Evolutionary conservation across 2,797 vertebrate species (phyloP), one percentile per base, ranked within the genome.

Genomic region (Hemitrygon akajei): DNA sequence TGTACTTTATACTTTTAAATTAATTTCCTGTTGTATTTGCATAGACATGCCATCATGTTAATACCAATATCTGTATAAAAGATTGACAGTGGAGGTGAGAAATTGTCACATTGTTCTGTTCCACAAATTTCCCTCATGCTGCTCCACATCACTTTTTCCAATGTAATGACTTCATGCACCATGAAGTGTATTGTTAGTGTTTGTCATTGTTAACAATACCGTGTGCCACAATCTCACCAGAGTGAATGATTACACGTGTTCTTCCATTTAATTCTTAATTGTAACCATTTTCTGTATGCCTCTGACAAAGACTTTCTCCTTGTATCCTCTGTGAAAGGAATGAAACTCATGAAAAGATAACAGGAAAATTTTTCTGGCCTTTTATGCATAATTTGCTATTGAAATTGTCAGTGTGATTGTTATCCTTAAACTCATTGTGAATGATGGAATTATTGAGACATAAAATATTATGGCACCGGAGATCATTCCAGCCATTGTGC

Each of bases 131-230:
- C 71, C 34, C 87, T 91, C 47, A 30, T 27, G 47, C 27, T 86
- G 60, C 60, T 89, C 34, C 16, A 22, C 86, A 34, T 89, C 60
- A 56, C 71, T 30, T 75, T 75, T 75, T 69, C 9, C 69, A 73
- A 22, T 16, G 40, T 92, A 92, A 27, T 27, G 27, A 75, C 27
- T 71, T 92, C 2, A 75, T 92, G 91, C 91, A 73, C 27, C 14
- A 30, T 75, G 91, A 92, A 71, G 71, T 89, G 34, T 75, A 92
- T 92, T 92, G 34, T 92, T 73, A 92, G 30, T 75, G 47, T 86
- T 86, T 86, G 25, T 92, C 69, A 75, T 92, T 40, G 37, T 92
- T 92, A 47, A 75, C 22, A 92, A 14, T 34, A 66, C 60, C 30
- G 60, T 89, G n/a, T 66, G 86, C 60, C 14, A 89, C 86, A 89